Evolutionary conservation across 2,797 vertebrate genomes (phyloP), one percentile per base, ranked within the genome.

Genomic region (Psittacula derbiana): DNA sequence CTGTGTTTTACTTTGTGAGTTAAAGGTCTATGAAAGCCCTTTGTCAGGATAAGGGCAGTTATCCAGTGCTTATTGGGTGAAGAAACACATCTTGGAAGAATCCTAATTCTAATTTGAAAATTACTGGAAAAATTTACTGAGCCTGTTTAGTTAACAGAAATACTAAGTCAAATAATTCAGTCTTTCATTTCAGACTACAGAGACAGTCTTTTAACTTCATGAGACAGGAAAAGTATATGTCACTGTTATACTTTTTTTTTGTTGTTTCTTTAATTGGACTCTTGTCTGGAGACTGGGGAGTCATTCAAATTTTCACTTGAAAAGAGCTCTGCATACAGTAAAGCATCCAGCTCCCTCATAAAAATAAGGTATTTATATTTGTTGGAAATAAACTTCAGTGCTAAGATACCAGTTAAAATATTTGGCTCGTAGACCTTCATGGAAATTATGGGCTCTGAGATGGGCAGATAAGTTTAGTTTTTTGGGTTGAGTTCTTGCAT

Each of bases 121-220:
- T 93, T 58, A 94, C 60, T 94, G 96, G 96, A 95, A 96, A 96
- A 79, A 40, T n/a, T 90, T 91, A 93, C 88, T 15, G n/a, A 71
- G 60, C 44, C 49, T 76, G 66, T 88, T 93, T 73, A 88, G 95
- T 76, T 91, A 84, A 82, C 76, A 90, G 86, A 66, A 95, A 82
- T 86, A 64, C 3, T 15, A 84, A 86, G 78, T 92, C 25, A 85
- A 90, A 95, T 94, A 91, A 84, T 90, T 94, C 85, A 83, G 52
- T 91, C 73, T 70, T 96, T 96, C 90, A 84, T 96, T 96, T 92
- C 62, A 64, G 76, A 76, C 70, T 91, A 80, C 93, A 91, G 82
- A 96, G 66, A 82, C 62, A n/a, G 82, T 72, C 61, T 93, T 97
- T 91, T 91, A 96, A 83, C 67, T 91, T 88, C 28, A 24, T 67